Evolutionary conservation across 2,888 invertebrate species (phyloP), one percentile per base, ranked within the genome.

Genomic region (Tachina grossa): DNA sequence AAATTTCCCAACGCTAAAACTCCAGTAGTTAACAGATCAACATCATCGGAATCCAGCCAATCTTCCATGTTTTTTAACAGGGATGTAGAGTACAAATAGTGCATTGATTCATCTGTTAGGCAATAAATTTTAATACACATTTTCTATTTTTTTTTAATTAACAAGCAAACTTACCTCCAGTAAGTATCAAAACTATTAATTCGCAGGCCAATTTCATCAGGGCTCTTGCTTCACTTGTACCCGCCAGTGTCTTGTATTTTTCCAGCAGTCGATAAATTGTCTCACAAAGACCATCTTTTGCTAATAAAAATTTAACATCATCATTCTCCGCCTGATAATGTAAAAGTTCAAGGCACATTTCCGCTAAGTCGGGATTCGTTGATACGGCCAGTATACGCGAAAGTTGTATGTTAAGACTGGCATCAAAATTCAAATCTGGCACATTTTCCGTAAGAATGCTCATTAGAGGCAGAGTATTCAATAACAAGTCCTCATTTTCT

Each of bases 1-100:
- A 98, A 98, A 93, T 98, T 98, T 1, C 97, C 98, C 87, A 98
- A 94, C 0, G 97, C 97, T 86, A 98, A 93, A 5, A 97, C 95
- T 0, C 96, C 97, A 0, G 97, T 96, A n/a, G 96, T 95, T 89
- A 96, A 93, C 31, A 98, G 93, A 91, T 97, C 96, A 85, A 95
- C 94, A 90, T 96, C 95, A 31, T 94, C 92, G 0, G 95, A 95
- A 82, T 95, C 94, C 87, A 98, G 93, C 98, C 98, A 98, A 47
- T 94, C 94, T 71, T 96, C 94, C 93, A 96, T 95, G 1, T 93
- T 91, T 94, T 96, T 88, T 92, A 93, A 92, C 95, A 98, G 11
- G 95, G 95, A 87, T 69, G 95, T 94, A 59, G 95, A 94, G 91
- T 97, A 98, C n/a, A 98, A 93, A 72, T 95, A 93, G 88, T 96